Percentiles rank a stretch among this genome's conserved stretches.
Evolutionary conservation across 2,888 invertebrate species (phyloP).

Genomic region (Margaritifera margaritifera): DNA sequence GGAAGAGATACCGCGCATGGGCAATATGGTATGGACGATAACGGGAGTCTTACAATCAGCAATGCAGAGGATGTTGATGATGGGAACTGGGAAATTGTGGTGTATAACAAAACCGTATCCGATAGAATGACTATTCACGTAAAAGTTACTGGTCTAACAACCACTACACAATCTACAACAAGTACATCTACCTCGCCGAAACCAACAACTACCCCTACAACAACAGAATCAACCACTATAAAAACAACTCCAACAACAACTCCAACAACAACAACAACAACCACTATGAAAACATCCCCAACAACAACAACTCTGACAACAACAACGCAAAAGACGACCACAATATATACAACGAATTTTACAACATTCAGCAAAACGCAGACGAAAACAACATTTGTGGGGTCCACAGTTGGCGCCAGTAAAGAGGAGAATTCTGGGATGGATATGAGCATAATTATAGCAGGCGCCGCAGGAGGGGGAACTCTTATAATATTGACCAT

Average conservation of each 20-base stretch:
- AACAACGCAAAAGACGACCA: not conserved
- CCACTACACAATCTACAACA: conserved; percentile 30
- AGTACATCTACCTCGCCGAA: conserved; percentile 24
- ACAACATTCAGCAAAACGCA: not conserved
- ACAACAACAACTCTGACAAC: conserved; percentile 6
- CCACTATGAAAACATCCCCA: conserved; percentile 1
- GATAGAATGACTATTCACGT: conserved; percentile 21
- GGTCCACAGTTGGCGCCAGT: conserved; percentile 8
- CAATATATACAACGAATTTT: not conserved
- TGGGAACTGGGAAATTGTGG: conserved; percentile 36
- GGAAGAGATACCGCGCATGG: conserved; percentile 19
- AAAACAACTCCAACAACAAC: conserved; percentile 14
- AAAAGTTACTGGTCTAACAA: conserved; percentile 28
- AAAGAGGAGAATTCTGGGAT: conserved; percentile 28
- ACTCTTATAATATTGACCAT: conserved; percentile 14
- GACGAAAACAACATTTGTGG: conserved; percentile 1
- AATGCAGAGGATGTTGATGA: conserved; percentile 22
- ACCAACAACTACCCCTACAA: conserved; percentile 22
- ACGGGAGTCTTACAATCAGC: conserved; percentile 39
- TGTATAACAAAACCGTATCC: conserved; percentile 28
- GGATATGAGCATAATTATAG: conserved; percentile 11
- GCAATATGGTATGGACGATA: conserved; percentile 22
- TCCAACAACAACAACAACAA: conserved; percentile 10
- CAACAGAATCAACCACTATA: conserved; percentile 14
- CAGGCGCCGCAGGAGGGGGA: conserved; percentile 29